phyloP scores from a whole-genome alignment of 2,888 invertebrate species.

The Ypsolopha sequella region DNA sequence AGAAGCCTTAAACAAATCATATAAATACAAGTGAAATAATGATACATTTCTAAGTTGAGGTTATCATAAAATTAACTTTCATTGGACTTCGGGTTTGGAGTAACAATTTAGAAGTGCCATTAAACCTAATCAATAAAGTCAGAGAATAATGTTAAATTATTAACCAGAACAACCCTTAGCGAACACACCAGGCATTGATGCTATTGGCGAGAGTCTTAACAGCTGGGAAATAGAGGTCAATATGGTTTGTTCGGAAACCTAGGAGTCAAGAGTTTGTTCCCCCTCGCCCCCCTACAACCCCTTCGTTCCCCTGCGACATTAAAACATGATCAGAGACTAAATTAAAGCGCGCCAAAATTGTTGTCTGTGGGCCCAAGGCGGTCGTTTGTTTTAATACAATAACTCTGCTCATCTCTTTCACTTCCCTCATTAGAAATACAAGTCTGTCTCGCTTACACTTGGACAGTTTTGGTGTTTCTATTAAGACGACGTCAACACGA shows the following conservation, averaged over 20 bases:
- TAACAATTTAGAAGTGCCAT: no score
- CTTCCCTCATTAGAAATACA: conserved; percentile 33
- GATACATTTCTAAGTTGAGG: no score
- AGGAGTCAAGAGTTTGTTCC: conserved; percentile 5
- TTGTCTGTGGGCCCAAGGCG: conserved; percentile 64
- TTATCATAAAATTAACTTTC: no score
- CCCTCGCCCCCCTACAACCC: conserved; percentile 15
- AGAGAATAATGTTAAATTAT: conserved; percentile 38
- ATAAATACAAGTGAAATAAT: no score
- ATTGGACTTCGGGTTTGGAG: no score
- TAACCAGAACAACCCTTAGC: conserved; percentile 52
- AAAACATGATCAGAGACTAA: conserved; percentile 64
- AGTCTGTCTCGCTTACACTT: conserved; percentile 30
- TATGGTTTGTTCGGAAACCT: no score
- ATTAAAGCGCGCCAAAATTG: conserved; percentile 69
- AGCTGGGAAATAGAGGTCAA: no score
- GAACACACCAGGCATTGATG: conserved; percentile 9
- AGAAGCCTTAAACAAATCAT: no score
- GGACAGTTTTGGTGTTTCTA: conserved; percentile 48
- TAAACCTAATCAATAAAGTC: not conserved
- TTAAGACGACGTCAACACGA: conserved; percentile 42
- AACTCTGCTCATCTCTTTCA: conserved; percentile 51
- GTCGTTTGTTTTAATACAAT: conserved; percentile 70
- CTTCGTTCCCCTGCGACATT: conserved; percentile 49
- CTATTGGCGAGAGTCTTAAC: no score